A percentile compares a stretch with the other conserved stretches of the same genome.
Evolutionary conservation across 2,797 vertebrate genomes (phyloP).

Genomic region (Emys orbicularis): DNA sequence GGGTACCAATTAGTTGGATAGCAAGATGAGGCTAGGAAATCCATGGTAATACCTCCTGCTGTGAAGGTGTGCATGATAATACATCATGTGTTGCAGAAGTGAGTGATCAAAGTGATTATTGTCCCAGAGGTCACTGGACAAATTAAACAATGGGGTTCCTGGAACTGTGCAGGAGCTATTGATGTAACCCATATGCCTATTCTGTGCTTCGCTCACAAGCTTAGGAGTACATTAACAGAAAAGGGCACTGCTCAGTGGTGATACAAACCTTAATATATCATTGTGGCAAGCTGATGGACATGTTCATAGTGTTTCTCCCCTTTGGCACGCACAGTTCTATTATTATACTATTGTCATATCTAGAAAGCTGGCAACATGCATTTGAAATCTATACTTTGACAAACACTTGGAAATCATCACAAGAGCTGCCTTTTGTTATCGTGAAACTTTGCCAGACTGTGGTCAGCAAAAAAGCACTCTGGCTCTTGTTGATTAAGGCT

Average conservation of each 20-base stretch:
- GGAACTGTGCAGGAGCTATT: neutral
- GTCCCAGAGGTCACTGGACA: neutral
- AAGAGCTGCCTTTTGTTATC: neutral
- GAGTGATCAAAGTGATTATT: neutral
- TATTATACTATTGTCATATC: neutral
- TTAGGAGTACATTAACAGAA: neutral
- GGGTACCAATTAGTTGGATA: neutral
- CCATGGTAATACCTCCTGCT: accelerated
- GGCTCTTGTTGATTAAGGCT: slow-evolving; percentile 22
- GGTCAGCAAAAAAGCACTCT: slow-evolving; percentile 25
- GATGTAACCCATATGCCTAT: neutral
- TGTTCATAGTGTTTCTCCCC: neutral
- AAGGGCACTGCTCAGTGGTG: neutral
- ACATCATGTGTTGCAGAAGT: neutral
- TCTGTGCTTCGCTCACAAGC: neutral
- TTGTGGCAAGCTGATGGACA: neutral
- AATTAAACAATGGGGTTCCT: neutral
- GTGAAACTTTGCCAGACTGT: neutral
- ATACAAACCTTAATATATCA: neutral
- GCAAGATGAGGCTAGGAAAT: neutral
- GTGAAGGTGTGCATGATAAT: neutral
- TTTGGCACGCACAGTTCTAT: neutral
- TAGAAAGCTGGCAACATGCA: neutral
- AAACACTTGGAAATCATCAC: slow-evolving; percentile 9
- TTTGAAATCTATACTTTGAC: slow-evolving; percentile 29